Percentiles rank a stretch among this genome's conserved stretches.
Conservation (phyloP, 1,140 invertebrate genomes). For the Achroia grisella region DNA sequence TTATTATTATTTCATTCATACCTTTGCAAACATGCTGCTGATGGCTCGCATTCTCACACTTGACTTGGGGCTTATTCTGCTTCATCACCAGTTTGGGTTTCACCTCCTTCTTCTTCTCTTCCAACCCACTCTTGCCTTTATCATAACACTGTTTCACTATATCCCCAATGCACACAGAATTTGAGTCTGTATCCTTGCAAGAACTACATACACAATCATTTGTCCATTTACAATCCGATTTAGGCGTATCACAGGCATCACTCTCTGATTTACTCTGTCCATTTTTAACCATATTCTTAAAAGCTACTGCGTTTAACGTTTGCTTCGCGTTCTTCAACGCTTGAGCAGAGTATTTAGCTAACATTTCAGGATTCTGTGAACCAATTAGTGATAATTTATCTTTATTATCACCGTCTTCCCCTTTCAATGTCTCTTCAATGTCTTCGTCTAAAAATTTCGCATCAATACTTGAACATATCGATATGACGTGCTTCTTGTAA, state of each 20-base stretch:
- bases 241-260: conserved; percentile 48
- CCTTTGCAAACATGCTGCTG: conserved; percentile 65
- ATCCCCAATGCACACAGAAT: conserved; percentile 33
- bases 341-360: conserved; percentile 60
- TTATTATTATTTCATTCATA: too few relatives aligned
- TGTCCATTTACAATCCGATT: conserved; percentile 57
- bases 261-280: conserved; percentile 47
- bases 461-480: conserved; percentile 53
- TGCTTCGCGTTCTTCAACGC: conserved; percentile 55
- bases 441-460: conserved; percentile 52
- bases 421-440: conserved; percentile 38
- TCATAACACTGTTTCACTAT: conserved; percentile 43
- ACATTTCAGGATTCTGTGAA: conserved; percentile 43
- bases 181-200: conserved; percentile 34
- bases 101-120: conserved; percentile 24
- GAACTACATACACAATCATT: conserved; percentile 48
- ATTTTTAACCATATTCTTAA: conserved; percentile 42
- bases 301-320: conserved; percentile 52
- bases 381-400: conserved; percentile 26
- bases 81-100: conserved; percentile 24
- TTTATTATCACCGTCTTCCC: conserved; percentile 15
- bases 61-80: conserved; percentile 23
- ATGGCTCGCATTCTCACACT: conserved; percentile 48
- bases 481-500: conserved; percentile 55
- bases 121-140: conserved; percentile 13